These are phyloP conservation scores for Hippocampus abdominalis DNA, from an alignment of 2,113 vertebrate genomes.

Conservation along the genomic window DNA sequence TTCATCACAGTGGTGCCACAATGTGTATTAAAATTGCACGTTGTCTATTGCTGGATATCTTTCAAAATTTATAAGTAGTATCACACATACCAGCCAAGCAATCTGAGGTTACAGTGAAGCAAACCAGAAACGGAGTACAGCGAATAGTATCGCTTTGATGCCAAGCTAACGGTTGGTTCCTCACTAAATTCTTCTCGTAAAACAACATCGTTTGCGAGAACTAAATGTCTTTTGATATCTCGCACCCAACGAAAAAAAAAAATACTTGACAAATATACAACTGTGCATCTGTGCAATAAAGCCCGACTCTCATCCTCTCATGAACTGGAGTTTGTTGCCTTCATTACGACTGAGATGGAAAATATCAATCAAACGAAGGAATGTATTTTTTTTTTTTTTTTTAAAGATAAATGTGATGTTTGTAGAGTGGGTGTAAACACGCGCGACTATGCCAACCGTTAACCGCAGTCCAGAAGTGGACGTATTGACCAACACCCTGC, in stretches of 20 bases:
- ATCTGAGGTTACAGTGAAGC: too few species aligned
- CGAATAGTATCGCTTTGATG: not conserved
- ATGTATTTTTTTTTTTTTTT: not conserved
- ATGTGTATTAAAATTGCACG: too few species aligned
- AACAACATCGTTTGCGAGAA: not conserved
- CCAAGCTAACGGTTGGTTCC: not conserved
- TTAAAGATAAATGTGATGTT: constrained; percentile 48
- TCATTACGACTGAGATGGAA: constrained; percentile 40
- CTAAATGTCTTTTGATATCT: not conserved
- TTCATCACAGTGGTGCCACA: too few species aligned
- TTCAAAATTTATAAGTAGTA: too few species aligned
- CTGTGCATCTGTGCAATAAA: constrained; percentile 1
- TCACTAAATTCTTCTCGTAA: not conserved
- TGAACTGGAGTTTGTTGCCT: constrained; percentile 40
- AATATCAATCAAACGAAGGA: constrained; percentile 42
- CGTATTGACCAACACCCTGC: constrained; percentile 64
- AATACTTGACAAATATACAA: constrained; percentile 1
- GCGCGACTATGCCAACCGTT: constrained; percentile 35
- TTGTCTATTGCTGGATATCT: too few species aligned
- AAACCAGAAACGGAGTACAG: too few species aligned
- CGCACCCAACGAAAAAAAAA: not conserved
- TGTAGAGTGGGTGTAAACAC: constrained; percentile 47
- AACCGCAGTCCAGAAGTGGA: constrained; percentile 54
- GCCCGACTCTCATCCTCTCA: constrained; percentile 25
- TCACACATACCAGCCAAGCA: too few species aligned